phyloP scores from a whole-genome alignment of 2,797 vertebrate genomes.

The Crotalus adamanteus region DNA sequence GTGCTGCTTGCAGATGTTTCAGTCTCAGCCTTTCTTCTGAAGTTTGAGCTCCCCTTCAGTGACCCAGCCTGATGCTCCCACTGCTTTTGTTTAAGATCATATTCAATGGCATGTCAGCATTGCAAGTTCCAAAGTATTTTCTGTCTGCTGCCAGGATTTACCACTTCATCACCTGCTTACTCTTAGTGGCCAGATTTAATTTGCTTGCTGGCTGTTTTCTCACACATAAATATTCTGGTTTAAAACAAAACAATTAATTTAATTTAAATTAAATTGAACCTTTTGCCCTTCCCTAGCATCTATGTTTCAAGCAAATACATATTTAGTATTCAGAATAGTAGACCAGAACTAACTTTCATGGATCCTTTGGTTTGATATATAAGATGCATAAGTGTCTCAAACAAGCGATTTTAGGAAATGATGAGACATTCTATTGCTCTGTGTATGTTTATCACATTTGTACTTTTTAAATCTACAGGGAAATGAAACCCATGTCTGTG shows the following conservation, averaged over 20 bases:
- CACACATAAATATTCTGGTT: constrained; percentile 17
- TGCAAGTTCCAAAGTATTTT: constrained; percentile 45
- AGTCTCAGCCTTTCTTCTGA: constrained; percentile 59
- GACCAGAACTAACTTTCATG: not conserved
- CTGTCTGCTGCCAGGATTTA: constrained; percentile 37
- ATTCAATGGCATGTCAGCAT: constrained; percentile 45
- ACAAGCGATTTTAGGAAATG: not conserved
- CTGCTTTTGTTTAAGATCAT: constrained; percentile 45
- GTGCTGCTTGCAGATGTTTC: constrained; percentile 67
- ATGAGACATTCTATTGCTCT: not conserved
- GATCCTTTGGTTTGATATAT: not conserved
- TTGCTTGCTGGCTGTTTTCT: constrained; percentile 22
- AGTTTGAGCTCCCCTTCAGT: constrained; percentile 55
- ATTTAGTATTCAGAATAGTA: not conserved
- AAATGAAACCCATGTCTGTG: not conserved
- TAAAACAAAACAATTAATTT: not conserved
- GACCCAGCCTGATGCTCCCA: constrained; percentile 56
- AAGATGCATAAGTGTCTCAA: not conserved
- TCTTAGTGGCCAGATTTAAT: constrained; percentile 30
- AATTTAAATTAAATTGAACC: not conserved
- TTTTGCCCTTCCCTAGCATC: not conserved
- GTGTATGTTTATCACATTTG: not conserved
- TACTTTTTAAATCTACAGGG: not conserved
- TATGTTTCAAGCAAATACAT: not conserved
- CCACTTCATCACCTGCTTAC: constrained; percentile 47